Evolutionary conservation across 2,797 vertebrate species (phyloP).

Genomic region (Lutjanus argentimaculatus): DNA sequence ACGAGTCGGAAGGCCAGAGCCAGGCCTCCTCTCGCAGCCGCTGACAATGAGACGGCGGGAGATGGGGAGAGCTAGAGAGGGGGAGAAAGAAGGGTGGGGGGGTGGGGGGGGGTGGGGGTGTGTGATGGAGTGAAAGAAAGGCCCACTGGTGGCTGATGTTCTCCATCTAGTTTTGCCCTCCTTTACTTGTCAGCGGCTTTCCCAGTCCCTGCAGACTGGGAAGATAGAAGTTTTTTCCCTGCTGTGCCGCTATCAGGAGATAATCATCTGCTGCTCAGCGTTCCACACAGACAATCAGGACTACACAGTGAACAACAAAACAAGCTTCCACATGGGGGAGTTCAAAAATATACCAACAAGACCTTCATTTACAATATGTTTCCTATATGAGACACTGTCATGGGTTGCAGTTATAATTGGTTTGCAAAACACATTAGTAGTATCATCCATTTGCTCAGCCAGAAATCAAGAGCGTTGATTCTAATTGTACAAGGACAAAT

Average conservation of each 20-base stretch:
- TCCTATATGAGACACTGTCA: slow-evolving; percentile 33
- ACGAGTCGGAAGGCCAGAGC: slow-evolving; percentile 76
- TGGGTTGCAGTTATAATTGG: slow-evolving; percentile 47
- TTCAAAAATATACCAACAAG: slow-evolving; percentile 32
- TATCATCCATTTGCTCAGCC: slow-evolving; percentile 56
- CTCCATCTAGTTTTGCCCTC: slow-evolving; percentile 69
- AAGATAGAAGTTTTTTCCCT: slow-evolving; percentile 70
- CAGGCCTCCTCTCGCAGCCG: slow-evolving; percentile 64
- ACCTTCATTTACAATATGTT: slow-evolving; percentile 52
- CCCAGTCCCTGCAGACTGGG: slow-evolving; percentile 72
- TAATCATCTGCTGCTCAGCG: slow-evolving; percentile 83
- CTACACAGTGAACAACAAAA: slow-evolving; percentile 60
- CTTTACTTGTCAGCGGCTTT: slow-evolving; percentile 70
- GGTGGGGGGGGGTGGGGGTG: slow-evolving; percentile 18
- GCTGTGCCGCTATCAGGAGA: slow-evolving; percentile 81
- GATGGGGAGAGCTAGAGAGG: slow-evolving; percentile 19
- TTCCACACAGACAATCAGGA: slow-evolving; percentile 75
- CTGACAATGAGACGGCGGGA: slow-evolving; percentile 68
- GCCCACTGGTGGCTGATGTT: slow-evolving; percentile 68
- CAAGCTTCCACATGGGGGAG: slow-evolving; percentile 65
- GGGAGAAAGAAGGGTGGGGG: background rate
- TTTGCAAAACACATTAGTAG: slow-evolving; percentile 52
- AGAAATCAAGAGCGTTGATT: slow-evolving; percentile 64
- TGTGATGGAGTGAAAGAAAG: slow-evolving; percentile 63
- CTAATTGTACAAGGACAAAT: slow-evolving; percentile 77